phyloP scores from a whole-genome alignment of 2,113 vertebrate genomes.

The Saccopteryx leptura region DNA sequence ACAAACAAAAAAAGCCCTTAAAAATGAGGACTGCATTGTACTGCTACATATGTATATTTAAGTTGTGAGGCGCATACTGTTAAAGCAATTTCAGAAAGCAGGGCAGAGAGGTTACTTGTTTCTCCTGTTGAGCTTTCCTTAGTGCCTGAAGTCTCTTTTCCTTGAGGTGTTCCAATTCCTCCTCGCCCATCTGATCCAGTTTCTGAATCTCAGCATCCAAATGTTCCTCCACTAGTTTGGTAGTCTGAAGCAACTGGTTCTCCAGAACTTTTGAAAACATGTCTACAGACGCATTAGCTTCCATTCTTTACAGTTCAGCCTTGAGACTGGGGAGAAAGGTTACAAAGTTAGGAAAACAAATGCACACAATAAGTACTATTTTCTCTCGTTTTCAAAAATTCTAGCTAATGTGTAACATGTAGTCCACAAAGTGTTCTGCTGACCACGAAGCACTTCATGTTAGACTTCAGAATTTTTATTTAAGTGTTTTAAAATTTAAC shows the following conservation, averaged over 20 bases:
- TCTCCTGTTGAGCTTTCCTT: constrained; percentile 97
- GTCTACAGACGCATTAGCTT: constrained; percentile 90
- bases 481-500: constrained; percentile 47
- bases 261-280: constrained; percentile 94
- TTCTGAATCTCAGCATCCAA: constrained; percentile 95
- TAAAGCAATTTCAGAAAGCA: constrained; percentile 72
- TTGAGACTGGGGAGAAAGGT: constrained; percentile 74
- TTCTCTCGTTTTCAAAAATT: constrained; percentile 2
- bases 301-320: constrained; percentile 88
- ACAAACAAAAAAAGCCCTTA: not conserved
- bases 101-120: constrained; percentile 92
- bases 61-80: constrained; percentile 63
- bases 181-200: constrained; percentile 95
- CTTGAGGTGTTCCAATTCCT: constrained; percentile 95
- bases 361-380: not conserved
- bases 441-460: not conserved
- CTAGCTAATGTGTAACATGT: not conserved
- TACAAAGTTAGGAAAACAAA: not conserved
- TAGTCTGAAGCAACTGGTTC: constrained; percentile 93
- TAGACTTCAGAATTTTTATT: constrained; percentile 37
- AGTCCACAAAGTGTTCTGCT: not conserved
- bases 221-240: constrained; percentile 94
- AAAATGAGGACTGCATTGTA: not conserved
- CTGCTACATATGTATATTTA: not conserved
- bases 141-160: constrained; percentile 95